Base-by-base conservation (phyloP, 2,797 vertebrate species). In the Diplodus puntazzo region DNA sequence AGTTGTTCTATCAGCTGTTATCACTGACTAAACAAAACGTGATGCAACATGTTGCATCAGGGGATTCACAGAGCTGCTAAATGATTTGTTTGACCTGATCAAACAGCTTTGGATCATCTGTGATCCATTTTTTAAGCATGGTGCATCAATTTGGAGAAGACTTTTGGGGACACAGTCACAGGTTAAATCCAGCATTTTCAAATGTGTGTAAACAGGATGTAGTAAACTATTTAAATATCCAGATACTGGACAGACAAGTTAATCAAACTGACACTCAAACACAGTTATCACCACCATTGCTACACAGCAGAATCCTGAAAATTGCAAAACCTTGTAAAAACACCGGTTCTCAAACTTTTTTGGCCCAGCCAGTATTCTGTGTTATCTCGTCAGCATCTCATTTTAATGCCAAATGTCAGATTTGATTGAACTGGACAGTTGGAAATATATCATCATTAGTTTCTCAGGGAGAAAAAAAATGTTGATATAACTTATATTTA, bases 21-120 rank as follows among this genome's bases (percentile, higher is more conserved):
- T 75, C 58, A 49, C 52, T 62, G 46, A 67, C 0, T 20, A 79
- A 65, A 81, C 64, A 49, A 27, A 64, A n/a, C 21, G 18, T 55
- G 73, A 77, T 25, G 60, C 45, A 69, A 65, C 10, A 0, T n/a
- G n/a, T n/a, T n/a, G n/a, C n/a, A n/a, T n/a, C 25, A n/a, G 43
- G 10, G 23, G 23, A 17, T 52, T 20, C 43, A 17, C 39, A 14
- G 52, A 0, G 18, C 18, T 45, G 18, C 18, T 45, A 1, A 0
- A 2, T 17, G 53, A 21, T 61, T 62, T 10, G 3, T 27, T 25
- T 42, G 25, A 9, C 39, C 48, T 50, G 4, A 17, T 65, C 39
- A 66, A 23, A 73, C n/a, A 3, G 0, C 23, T 58, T 55, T 49
- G 1, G 12, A 17, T 52, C 0, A 1, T 20, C 12, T 0, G 49